Base-by-base conservation (phyloP, 1,140 invertebrate genomes). In the Diploscapter pachys region DNA sequence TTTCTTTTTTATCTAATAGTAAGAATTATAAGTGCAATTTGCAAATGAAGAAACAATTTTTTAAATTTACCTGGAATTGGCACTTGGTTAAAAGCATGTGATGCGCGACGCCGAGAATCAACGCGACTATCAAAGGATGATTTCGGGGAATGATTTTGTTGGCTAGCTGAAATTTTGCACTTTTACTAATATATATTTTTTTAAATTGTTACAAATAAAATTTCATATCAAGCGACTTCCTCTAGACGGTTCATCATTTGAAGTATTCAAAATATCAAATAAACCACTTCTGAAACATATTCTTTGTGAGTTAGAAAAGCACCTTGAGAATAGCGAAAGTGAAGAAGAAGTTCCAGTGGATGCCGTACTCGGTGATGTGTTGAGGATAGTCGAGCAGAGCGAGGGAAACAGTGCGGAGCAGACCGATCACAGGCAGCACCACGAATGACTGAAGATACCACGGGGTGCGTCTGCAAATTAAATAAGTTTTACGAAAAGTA, bases 331-430 rank as follows among this genome's bases (percentile, higher is more conserved):
- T 87, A 13, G 92, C 93, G 57, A 97, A 85, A 2, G 93, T 96
- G 73, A 95, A 91, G 84, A 97, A 97, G 85, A 98, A 98, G 86
- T 98, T 98, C 93, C 94, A 95, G 87, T 97, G 94, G 4, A 92
- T 88, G 3, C 95, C 95, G 88, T 98, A 98, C 84, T 98, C 95
- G 3, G 90, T 89, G 0, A 93, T 89, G 86, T 94, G 92, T 82
- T 92, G 90, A 68, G 93, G 91, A 86, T 98, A 97, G 72, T 92
- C 89, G 2, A 83, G 75, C 62, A 81, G 76, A 81, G 88, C 88
- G 2, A 89, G 85, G 9, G 85, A 66, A 1, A 88, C 13, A 4
- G 89, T 71, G 81, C 95, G 89, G 0, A 87, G 82, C 3, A 92
- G 72, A 5, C 94, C 95, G 5, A 98, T 66, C 0, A 86, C 13